These are phyloP conservation scores for Brachionichthys hirsutus DNA, from an alignment of 2,113 vertebrate species.

Conservation along the genomic window DNA sequence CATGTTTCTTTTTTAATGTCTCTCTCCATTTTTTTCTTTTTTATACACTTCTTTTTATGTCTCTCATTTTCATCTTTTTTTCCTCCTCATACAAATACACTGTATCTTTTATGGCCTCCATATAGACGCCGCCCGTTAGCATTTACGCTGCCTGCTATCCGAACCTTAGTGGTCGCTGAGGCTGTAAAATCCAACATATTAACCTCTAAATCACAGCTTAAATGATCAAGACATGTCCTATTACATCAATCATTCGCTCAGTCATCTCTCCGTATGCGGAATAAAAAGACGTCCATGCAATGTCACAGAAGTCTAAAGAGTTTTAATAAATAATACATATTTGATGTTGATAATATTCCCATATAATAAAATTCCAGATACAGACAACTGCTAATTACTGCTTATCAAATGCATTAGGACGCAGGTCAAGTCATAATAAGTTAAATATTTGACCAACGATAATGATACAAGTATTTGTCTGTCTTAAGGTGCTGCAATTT, in stretches of 20 bases:
- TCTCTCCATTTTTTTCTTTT: not conserved
- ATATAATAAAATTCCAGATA: too few relatives aligned
- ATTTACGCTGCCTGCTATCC: not conserved
- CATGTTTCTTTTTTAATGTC: constrained; percentile 12
- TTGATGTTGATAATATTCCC: too few relatives aligned
- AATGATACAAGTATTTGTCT: not conserved
- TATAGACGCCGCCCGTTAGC: not conserved
- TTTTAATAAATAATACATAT: too few relatives aligned
- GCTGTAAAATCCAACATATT: constrained; percentile 6
- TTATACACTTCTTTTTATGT: constrained; percentile 3
- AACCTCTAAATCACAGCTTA: constrained; percentile 2
- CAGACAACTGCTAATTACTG: too few relatives aligned
- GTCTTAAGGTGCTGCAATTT: not conserved
- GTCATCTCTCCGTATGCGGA: not conserved
- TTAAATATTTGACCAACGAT: too few relatives aligned
- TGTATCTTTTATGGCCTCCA: not conserved
- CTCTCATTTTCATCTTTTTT: not conserved
- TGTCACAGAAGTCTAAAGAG: too few relatives aligned
- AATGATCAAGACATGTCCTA: not conserved
- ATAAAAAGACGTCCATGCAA: not conserved
- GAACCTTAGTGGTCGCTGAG: not conserved
- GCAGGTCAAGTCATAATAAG: too few relatives aligned
- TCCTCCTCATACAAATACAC: constrained; percentile 1
- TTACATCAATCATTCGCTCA: not conserved
- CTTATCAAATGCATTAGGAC: too few relatives aligned